Evolutionary conservation across 2,888 invertebrate species (phyloP).

Genomic region (Agrotis ipsilon): DNA sequence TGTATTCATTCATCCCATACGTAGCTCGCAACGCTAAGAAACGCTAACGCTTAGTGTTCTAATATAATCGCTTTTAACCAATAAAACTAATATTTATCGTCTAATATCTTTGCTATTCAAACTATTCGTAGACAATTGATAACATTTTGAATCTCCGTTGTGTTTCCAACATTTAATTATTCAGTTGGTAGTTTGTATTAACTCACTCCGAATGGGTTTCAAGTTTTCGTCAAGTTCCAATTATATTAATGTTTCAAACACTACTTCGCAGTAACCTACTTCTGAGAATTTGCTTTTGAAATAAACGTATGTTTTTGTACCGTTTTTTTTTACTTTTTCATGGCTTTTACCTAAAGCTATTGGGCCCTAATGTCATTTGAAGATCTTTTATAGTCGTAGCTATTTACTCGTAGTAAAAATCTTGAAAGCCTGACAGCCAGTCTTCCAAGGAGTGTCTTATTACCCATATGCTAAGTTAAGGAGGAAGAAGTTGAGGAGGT

Average conservation of each 20-base stretch:
- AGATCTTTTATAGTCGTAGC: no score
- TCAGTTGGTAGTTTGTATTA: slow-evolving; percentile 38
- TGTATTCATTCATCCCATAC: no score
- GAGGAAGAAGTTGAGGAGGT: no score
- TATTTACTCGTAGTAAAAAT: no score
- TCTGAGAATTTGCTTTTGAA: background rate
- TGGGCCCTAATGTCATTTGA: no score
- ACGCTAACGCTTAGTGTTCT: background rate
- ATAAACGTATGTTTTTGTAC: background rate
- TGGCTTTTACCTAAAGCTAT: background rate
- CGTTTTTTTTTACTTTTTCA: background rate
- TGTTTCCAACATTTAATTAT: slow-evolving; percentile 38
- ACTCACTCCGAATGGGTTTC: slow-evolving; percentile 44
- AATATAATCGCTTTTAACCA: background rate
- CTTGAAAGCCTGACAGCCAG: no score
- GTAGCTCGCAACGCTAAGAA: no score
- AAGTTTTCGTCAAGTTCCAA: slow-evolving; percentile 43
- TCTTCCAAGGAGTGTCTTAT: no score
- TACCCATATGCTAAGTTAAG: no score
- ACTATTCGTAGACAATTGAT: slow-evolving; percentile 40
- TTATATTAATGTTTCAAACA: slow-evolving; percentile 42
- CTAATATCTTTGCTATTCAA: slow-evolving; percentile 31
- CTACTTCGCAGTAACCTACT: slow-evolving; percentile 11
- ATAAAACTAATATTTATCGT: slow-evolving; percentile 13
- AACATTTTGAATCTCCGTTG: slow-evolving; percentile 37